Conservation (phyloP, 1,140 invertebrate species). For the Atta cephalotes region DNA sequence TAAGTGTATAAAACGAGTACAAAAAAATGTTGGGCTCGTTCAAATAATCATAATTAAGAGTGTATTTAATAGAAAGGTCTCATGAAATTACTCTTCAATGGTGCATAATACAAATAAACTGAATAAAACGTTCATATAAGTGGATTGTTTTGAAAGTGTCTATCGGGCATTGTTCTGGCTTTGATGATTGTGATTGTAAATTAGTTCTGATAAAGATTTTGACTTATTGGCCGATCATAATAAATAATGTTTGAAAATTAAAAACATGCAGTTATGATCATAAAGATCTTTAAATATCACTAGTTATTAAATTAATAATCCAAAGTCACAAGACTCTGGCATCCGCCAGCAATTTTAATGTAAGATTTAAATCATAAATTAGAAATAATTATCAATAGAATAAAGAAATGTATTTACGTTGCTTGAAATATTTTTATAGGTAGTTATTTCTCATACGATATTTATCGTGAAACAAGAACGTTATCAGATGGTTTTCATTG, state of each 20-base stretch:
- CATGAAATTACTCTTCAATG: background rate
- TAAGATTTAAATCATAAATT: background rate
- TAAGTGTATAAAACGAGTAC: background rate
- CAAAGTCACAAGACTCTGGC: background rate
- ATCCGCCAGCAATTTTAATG: conserved; percentile 41
- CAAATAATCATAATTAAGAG: background rate
- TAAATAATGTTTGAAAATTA: background rate
- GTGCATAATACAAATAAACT: conserved; percentile 8
- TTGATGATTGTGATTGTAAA: conserved; percentile 26
- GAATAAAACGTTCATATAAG: conserved; percentile 16
- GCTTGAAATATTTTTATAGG: background rate
- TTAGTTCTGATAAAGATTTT: conserved; percentile 5
- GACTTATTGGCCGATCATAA: background rate
- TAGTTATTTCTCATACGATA: background rate
- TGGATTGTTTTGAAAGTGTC: conserved; percentile 2
- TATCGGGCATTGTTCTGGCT: conserved; percentile 10
- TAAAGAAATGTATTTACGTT: background rate
- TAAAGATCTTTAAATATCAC: background rate
- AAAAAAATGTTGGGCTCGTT: background rate
- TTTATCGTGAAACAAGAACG: conserved; percentile 6
- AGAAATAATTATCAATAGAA: background rate
- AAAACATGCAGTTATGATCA: background rate
- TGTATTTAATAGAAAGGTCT: conserved; percentile 28
- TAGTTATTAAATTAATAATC: background rate
- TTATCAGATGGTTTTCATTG: conserved; percentile 13